Percentiles rank a stretch among this genome's conserved stretches.
These are phyloP conservation scores for Formicarius rufipectus DNA, from an alignment of 2,113 vertebrate species.

Conservation along the genomic window DNA sequence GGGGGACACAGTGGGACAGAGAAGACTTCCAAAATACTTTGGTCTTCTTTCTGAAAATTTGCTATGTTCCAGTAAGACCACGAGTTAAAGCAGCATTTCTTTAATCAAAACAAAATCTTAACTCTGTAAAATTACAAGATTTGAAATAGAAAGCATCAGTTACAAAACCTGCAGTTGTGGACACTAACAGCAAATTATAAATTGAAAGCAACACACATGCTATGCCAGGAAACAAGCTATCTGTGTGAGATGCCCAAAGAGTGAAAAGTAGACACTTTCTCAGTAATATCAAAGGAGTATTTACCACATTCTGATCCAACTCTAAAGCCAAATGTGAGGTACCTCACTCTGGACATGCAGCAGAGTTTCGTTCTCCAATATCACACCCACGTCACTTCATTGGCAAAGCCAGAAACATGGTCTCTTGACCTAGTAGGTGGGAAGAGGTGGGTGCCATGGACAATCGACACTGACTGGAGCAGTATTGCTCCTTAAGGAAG, in stretches of 20 bases:
- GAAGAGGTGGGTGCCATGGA: neutral
- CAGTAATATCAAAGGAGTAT: neutral
- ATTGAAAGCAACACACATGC: neutral
- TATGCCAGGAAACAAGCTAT: neutral
- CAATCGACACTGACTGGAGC: neutral
- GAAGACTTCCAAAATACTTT: slow-evolving; percentile 4
- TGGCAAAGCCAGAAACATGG: neutral
- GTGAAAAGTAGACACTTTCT: neutral
- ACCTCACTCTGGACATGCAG: neutral
- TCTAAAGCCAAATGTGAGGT: neutral
- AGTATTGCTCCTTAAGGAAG: neutral
- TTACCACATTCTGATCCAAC: neutral
- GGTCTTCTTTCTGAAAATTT: neutral
- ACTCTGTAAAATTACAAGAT: neutral
- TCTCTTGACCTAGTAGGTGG: neutral
- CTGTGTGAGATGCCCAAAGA: neutral
- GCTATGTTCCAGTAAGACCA: neutral
- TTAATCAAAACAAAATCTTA: neutral
- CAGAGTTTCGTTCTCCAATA: neutral
- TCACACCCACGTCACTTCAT: neutral
- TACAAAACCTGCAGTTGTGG: neutral
- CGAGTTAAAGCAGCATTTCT: neutral
- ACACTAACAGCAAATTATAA: neutral
- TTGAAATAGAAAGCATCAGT: neutral
- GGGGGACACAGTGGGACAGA: neutral